Evolutionary conservation across 2,888 invertebrate species (phyloP).

Genomic region (Dryomyza anilis): DNA sequence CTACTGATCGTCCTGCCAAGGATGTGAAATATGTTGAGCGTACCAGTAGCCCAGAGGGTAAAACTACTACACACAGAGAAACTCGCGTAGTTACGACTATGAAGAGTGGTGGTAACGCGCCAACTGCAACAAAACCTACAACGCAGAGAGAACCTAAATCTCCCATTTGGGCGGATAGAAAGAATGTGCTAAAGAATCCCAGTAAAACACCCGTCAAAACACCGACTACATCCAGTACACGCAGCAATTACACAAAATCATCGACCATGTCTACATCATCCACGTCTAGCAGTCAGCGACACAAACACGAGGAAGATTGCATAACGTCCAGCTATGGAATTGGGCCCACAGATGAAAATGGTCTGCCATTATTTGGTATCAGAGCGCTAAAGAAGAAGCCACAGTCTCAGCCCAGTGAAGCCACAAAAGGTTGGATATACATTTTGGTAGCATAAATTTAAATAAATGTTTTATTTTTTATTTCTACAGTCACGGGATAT

Average conservation of each 20-base stretch:
- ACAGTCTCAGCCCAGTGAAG: conserved; percentile 64
- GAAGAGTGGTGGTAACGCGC: not conserved
- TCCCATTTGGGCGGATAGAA: conserved; percentile 54
- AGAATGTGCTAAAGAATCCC: conserved; percentile 46
- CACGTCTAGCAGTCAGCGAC: conserved; percentile 49
- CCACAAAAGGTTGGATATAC: conserved; percentile 67
- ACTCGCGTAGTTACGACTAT: not conserved
- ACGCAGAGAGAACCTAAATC: conserved; percentile 24
- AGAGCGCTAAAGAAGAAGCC: conserved; percentile 69
- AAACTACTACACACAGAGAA: not conserved
- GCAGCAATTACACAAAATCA: too few species aligned
- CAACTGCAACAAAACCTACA: not conserved
- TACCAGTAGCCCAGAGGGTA: not conserved
- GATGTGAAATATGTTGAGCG: too few species aligned
- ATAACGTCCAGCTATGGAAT: conserved; percentile 83
- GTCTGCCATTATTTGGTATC: conserved; percentile 79
- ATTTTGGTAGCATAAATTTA: not conserved
- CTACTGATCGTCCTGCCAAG: too few species aligned
- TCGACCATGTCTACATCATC: conserved; percentile 30
- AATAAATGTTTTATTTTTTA: too few species aligned
- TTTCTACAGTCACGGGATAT: conserved; percentile 71
- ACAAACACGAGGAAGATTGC: conserved; percentile 63
- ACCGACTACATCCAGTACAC: conserved; percentile 31
- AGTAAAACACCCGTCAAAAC: conserved; percentile 18
- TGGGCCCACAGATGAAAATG: conserved; percentile 81